Conservation (phyloP, 2,888 invertebrate species). For the Orgyia antiqua region DNA sequence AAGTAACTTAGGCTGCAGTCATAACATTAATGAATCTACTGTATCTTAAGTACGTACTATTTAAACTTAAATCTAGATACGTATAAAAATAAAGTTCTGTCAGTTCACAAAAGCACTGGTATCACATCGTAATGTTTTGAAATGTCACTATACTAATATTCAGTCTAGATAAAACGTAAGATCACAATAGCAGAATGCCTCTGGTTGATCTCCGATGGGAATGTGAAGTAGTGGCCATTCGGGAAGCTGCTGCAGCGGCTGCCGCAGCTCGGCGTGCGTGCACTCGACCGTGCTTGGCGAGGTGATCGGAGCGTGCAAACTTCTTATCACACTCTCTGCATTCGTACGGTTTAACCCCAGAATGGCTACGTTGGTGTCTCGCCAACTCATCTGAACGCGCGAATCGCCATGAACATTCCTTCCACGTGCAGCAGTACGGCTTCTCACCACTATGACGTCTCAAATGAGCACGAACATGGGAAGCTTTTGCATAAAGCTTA, state of each 20-base stretch:
- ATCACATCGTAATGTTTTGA: neutral
- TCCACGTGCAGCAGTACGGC: conserved; percentile 85
- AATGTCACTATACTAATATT: conserved; percentile 1
- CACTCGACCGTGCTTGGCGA: conserved; percentile 93
- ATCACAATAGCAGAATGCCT: conserved; percentile 48
- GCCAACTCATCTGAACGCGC: conserved; percentile 96
- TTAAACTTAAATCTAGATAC: neutral
- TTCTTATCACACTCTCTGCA: conserved; percentile 92
- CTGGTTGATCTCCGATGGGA: conserved; percentile 29
- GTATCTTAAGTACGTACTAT: conserved; percentile 1
- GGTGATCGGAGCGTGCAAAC: conserved; percentile 95
- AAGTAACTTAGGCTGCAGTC: too few species aligned
- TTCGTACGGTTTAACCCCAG: conserved; percentile 95
- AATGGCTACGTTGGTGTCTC: conserved; percentile 95
- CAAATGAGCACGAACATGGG: conserved; percentile 92
- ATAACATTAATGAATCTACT: too few species aligned
- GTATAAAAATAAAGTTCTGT: too few species aligned
- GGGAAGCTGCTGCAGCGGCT: conserved; percentile 42
- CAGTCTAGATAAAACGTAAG: neutral
- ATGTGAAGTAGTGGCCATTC: conserved; percentile 24
- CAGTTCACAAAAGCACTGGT: neutral
- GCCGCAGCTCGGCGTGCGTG: conserved; percentile 81
- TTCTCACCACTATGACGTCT: conserved; percentile 91
- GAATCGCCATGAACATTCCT: conserved; percentile 94
- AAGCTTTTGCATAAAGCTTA: conserved; percentile 92